These are phyloP conservation scores for Homarus gammarus DNA, from an alignment of 2,888 invertebrate genomes.

Conservation along the genomic window DNA sequence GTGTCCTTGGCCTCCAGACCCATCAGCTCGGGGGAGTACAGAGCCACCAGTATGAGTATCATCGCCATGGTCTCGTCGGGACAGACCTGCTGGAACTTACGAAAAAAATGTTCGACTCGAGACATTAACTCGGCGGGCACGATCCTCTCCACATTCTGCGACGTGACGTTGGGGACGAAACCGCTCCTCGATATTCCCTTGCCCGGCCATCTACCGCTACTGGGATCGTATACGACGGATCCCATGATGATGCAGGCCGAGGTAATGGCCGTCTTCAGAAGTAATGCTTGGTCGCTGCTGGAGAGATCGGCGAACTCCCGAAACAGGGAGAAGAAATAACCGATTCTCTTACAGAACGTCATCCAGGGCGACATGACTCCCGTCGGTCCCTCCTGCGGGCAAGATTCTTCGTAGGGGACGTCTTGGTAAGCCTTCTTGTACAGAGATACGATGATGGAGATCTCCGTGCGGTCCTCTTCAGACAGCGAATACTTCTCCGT, in stretches of 20 bases:
- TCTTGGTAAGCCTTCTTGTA: constrained; percentile 74
- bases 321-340: constrained; percentile 74
- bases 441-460: constrained; percentile 66
- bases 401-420: constrained; percentile 64
- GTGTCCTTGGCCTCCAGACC: constrained; percentile 73
- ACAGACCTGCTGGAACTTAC: constrained; percentile 73
- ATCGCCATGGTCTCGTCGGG: constrained; percentile 75
- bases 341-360: constrained; percentile 74
- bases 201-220: constrained; percentile 62
- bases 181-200: constrained; percentile 45
- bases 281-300: constrained; percentile 67
- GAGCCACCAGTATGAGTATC: constrained; percentile 74
- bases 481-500: constrained; percentile 52
- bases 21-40: constrained; percentile 74
- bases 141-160: constrained; percentile 60
- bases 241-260: constrained; percentile 76
- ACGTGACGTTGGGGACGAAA: constrained; percentile 61
- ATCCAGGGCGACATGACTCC: constrained; percentile 73
- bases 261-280: constrained; percentile 73
- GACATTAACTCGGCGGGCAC: constrained; percentile 72
- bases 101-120: constrained; percentile 71
- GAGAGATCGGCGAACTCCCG: constrained; percentile 69
- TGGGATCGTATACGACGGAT: constrained; percentile 70
- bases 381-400: constrained; percentile 12
- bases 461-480: constrained; percentile 67